Evolutionary conservation across 2,888 invertebrate species (phyloP), one percentile per base, ranked within the genome.

Genomic region (Oasisia sp.): DNA sequence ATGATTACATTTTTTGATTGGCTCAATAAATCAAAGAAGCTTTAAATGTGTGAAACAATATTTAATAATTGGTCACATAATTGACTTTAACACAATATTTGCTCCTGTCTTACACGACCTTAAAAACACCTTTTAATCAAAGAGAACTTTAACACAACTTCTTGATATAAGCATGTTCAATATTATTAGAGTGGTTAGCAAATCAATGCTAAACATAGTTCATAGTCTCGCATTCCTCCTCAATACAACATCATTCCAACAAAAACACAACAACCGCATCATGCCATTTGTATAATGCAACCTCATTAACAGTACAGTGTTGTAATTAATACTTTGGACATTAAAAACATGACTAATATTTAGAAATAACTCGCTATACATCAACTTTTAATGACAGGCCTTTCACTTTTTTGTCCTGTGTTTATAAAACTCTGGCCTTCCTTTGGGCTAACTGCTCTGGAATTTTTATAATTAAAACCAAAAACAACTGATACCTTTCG

Each of bases 341-440:
- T 74, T 74, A 74, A 74, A 58, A 74, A 74, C 74, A 74, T 74
- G 14, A 74, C 27, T 74, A n/a, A 74, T 74, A 74, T 74, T 74
- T 27, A 27, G 27, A 74, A 74, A 19, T 74, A 19, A 74, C 27
- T 74, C 74, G 27, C 7, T 27, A 27, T 7, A 7, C 74, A 74
- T 19, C n/a, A 74, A 74, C 4, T 74, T 19, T 74, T 74, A 74
- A 27, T 74, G 74, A n/a, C 14, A 50, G 50, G 50, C 50, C 50
- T 50, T 50, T 50, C 9, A 50, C 74, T 27, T 74, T 19, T 4
- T 74, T 74, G 27, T 14, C 7, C 27, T 19, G 74, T 74, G 74
- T 19, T 7, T 74, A 27, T 74, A 74, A 74, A 74, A 74, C 19
- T 27, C 3, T 56, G 56, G 74, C 74, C 27, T 74, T 19, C 74